Conservation (phyloP, 2,888 invertebrate genomes). For the Ectemnius continuus region DNA sequence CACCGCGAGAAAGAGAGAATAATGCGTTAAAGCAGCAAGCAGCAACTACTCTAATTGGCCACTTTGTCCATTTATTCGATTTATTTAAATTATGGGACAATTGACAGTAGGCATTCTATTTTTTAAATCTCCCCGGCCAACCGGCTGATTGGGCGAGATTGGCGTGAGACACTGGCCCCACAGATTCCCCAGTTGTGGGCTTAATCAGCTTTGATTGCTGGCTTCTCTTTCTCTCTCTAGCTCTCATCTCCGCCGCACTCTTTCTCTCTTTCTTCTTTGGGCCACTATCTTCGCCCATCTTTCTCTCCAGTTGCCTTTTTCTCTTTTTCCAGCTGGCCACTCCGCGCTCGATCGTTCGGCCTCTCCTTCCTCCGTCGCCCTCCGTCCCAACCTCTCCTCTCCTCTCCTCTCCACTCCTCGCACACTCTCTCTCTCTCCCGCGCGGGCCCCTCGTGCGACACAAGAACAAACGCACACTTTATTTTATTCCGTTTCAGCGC, state of each 20-base stretch:
- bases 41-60: slow-evolving; percentile 78
- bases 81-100: slow-evolving; percentile 79
- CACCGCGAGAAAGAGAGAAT: slow-evolving; percentile 68
- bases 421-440: slow-evolving; percentile 23
- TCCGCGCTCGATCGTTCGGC: not conserved
- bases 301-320: slow-evolving; percentile 7
- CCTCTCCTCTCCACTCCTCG: slow-evolving; percentile 36
- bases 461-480: slow-evolving; percentile 57
- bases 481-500: slow-evolving; percentile 67
- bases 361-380: slow-evolving; percentile 24
- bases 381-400: no score
- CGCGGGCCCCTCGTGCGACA: not conserved
- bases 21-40: slow-evolving; percentile 74
- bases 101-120: slow-evolving; percentile 79
- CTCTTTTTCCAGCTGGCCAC: slow-evolving; percentile 29
- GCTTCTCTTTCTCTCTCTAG: slow-evolving; percentile 56
- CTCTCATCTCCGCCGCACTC: slow-evolving; percentile 30
- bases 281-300: slow-evolving; percentile 32
- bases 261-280: slow-evolving; percentile 37
- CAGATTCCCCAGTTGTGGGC: slow-evolving; percentile 79
- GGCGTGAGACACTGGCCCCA: slow-evolving; percentile 78
- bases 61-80: slow-evolving; percentile 79
- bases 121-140: slow-evolving; percentile 78
- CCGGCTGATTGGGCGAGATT: slow-evolving; percentile 77
- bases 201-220: slow-evolving; percentile 78